phyloP scores from a whole-genome alignment of 1,140 invertebrate genomes.

The Alviniconcha marisindica region DNA sequence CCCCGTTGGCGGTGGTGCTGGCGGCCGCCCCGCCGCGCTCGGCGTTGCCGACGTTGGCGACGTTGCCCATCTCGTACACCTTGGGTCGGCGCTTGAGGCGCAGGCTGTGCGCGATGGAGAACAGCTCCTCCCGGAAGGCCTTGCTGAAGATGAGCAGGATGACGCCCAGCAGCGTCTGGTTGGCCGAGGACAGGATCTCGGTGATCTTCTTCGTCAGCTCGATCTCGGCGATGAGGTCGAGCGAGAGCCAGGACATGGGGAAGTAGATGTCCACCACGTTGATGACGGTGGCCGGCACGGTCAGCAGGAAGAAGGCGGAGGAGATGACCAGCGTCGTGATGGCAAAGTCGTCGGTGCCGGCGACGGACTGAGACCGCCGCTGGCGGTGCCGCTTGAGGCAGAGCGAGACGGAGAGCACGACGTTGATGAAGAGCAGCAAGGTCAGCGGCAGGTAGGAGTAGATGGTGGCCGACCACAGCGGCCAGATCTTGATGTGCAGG shows the following conservation, averaged over 20 bases:
- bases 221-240: slow-evolving; percentile 47
- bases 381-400: slow-evolving; percentile 57
- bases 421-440: slow-evolving; percentile 61
- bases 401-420: slow-evolving; percentile 58
- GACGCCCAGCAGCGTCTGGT: slow-evolving; percentile 42
- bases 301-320: slow-evolving; percentile 63
- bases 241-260: slow-evolving; percentile 54
- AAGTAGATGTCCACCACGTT: slow-evolving; percentile 64
- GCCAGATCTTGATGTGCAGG: slow-evolving; percentile 68
- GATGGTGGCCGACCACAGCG: slow-evolving; percentile 67
- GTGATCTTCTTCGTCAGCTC: slow-evolving; percentile 55
- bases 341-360: slow-evolving; percentile 42
- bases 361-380: not conserved
- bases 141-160: slow-evolving; percentile 47
- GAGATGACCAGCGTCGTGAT: slow-evolving; percentile 62
- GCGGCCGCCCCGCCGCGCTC: not conserved
- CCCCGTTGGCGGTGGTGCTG: not conserved
- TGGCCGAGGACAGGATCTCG: slow-evolving; percentile 44
- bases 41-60: slow-evolving; percentile 2
- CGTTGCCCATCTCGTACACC: slow-evolving; percentile 50
- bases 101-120: slow-evolving; percentile 9
- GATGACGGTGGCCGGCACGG: slow-evolving; percentile 65
- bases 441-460: slow-evolving; percentile 68
- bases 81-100: slow-evolving; percentile 41
- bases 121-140: slow-evolving; percentile 42